These are phyloP conservation scores for Stenotaenia linearis DNA, from an alignment of 2,888 invertebrate species.

Conservation along the genomic window DNA sequence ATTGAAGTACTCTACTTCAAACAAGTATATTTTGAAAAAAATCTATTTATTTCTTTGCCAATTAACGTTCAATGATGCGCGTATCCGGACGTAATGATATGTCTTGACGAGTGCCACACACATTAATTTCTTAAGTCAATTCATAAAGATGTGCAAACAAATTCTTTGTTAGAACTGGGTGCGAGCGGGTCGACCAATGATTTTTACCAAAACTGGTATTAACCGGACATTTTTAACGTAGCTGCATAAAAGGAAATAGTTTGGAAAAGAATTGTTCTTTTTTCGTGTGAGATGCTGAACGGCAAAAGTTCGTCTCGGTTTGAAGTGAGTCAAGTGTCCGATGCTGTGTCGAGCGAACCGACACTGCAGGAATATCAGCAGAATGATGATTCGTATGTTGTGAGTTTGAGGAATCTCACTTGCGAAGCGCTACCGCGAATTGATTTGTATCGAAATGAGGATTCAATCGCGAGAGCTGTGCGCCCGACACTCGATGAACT, in stretches of 20 bases:
- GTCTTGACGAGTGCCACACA: not conserved
- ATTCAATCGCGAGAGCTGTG: conserved; percentile 79
- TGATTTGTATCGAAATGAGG: conserved; percentile 82
- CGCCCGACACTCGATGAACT: conserved; percentile 82
- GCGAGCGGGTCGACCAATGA: not conserved
- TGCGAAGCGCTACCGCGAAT: conserved; percentile 77
- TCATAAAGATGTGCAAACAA: not conserved
- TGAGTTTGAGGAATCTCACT: conserved; percentile 78
- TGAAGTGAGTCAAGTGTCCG: not conserved
- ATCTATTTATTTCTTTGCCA: too few species aligned
- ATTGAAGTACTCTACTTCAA: too few species aligned
- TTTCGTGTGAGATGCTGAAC: not conserved
- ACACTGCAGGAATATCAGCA: not conserved
- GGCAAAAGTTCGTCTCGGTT: not conserved
- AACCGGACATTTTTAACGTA: not conserved
- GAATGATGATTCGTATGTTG: conserved; percentile 54
- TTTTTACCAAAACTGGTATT: not conserved
- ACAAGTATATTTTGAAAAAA: too few species aligned
- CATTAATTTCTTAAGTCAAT: not conserved
- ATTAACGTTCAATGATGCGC: too few species aligned
- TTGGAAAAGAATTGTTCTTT: not conserved
- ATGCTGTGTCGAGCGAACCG: not conserved
- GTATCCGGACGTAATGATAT: not conserved
- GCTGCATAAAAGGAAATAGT: not conserved
- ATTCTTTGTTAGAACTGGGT: not conserved